Conservation (phyloP, 2,888 invertebrate species). For the Marronus borbonicus region DNA sequence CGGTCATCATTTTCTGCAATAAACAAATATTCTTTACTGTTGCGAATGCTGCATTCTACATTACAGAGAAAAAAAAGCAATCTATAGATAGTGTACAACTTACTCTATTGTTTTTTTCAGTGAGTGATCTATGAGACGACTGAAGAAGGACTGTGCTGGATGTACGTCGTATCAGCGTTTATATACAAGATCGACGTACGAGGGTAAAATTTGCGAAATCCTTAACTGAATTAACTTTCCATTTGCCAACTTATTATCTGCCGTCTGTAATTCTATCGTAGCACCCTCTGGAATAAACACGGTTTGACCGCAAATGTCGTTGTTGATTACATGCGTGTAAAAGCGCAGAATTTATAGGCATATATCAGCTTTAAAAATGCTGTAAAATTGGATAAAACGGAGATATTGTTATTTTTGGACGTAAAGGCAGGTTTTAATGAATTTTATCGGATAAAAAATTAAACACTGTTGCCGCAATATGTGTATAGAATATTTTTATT, state of each 20-base stretch:
- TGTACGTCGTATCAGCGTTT: conserved; percentile 16
- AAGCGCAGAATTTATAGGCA: neutral
- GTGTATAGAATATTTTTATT: no score
- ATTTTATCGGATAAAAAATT: neutral
- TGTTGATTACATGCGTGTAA: conserved; percentile 19
- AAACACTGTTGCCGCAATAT: neutral
- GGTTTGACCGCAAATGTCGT: conserved; percentile 48
- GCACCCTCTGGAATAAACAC: conserved; percentile 44
- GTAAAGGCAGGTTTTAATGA: neutral
- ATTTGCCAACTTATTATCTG: conserved; percentile 61
- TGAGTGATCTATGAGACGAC: conserved; percentile 28
- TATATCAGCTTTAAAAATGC: no score
- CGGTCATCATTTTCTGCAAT: conserved; percentile 51
- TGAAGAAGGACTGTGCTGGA: conserved; percentile 25
- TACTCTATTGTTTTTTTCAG: neutral
- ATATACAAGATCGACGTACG: conserved; percentile 35
- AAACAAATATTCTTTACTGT: conserved; percentile 1
- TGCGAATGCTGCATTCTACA: no score
- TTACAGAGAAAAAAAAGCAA: no score
- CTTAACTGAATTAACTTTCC: conserved; percentile 60
- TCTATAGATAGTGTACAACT: neutral
- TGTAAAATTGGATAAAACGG: neutral
- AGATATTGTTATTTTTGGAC: neutral
- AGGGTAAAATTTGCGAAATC: conserved; percentile 18
- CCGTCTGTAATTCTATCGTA: conserved; percentile 59